Conservation (phyloP, 2,113 vertebrate genomes). For the Thomomys bottae region DNA sequence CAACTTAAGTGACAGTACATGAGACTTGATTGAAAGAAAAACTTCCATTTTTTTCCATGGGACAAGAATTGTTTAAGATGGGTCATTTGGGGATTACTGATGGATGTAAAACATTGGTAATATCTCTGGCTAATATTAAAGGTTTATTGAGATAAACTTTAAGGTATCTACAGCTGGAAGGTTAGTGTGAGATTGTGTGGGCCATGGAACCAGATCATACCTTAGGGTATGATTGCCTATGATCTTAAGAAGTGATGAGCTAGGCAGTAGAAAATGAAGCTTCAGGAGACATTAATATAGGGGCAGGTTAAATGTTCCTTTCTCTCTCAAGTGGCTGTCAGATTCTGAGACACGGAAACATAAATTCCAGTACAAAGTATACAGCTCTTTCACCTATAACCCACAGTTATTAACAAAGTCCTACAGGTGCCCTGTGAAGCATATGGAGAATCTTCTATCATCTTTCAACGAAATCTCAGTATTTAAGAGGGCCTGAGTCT, state of each 20-base stretch:
- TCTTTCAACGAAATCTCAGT: too few relatives aligned
- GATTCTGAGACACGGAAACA: background rate
- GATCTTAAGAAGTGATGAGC: background rate
- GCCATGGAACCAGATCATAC: background rate
- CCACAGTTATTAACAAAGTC: too few relatives aligned
- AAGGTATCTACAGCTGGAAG: background rate
- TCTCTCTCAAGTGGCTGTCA: background rate
- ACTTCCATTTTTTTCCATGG: too few relatives aligned
- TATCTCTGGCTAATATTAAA: background rate
- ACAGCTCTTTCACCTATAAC: too few relatives aligned
- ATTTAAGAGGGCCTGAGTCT: too few relatives aligned
- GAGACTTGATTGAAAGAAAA: background rate
- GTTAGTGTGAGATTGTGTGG: background rate
- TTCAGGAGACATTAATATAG: background rate
- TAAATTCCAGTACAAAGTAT: background rate
- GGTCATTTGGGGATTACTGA: background rate
- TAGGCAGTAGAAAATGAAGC: background rate
- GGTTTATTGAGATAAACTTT: background rate
- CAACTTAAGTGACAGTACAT: background rate
- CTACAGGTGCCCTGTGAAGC: too few relatives aligned
- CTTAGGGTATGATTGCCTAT: background rate
- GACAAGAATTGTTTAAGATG: background rate
- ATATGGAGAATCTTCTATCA: too few relatives aligned
- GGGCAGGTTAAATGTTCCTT: background rate
- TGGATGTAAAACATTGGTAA: background rate